Evolutionary conservation across 1,140 invertebrate species (phyloP).

Genomic region (Chrysomallon squamiferum): DNA sequence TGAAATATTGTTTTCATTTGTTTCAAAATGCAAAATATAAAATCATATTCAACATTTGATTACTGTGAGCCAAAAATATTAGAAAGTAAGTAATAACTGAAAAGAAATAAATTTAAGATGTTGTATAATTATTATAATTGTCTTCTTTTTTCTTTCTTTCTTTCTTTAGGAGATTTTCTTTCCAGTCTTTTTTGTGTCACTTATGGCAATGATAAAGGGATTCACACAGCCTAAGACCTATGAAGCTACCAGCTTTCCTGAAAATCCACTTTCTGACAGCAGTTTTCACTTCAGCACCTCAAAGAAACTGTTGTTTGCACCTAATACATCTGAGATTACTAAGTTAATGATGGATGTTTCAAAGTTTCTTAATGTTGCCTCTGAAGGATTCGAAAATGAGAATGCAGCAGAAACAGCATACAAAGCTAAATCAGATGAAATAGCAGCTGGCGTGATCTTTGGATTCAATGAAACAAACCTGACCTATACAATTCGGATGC

Average conservation of each 20-base stretch:
- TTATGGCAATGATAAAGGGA: slow-evolving; percentile 35
- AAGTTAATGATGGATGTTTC: slow-evolving; percentile 22
- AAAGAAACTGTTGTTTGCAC: slow-evolving; percentile 19
- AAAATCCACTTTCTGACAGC: slow-evolving; percentile 10
- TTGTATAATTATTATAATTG: no score
- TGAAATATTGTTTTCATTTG: no score
- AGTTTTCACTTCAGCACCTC: slow-evolving; percentile 1
- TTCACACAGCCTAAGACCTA: slow-evolving; percentile 19
- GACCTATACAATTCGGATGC: slow-evolving; percentile 20
- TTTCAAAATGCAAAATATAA: no score
- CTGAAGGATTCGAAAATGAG: slow-evolving; percentile 16
- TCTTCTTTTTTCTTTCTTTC: slow-evolving; percentile 3
- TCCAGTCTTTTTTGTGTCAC: slow-evolving; percentile 42
- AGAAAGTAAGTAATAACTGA: no score
- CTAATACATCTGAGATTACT: slow-evolving; percentile 18
- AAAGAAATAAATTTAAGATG: no score
- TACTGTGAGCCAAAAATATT: no score
- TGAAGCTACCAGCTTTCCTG: slow-evolving; percentile 25
- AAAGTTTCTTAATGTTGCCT: slow-evolving; percentile 10
- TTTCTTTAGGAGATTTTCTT: slow-evolving; percentile 43
- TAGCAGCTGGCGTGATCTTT: slow-evolving; percentile 21
- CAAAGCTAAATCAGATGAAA: slow-evolving; percentile 1
- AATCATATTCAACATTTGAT: no score
- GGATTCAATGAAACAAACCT: neutral
- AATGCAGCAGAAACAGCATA: slow-evolving; percentile 19